phyloP scores from a whole-genome alignment of 2,888 invertebrate species.

The Drosophila planitibia region DNA sequence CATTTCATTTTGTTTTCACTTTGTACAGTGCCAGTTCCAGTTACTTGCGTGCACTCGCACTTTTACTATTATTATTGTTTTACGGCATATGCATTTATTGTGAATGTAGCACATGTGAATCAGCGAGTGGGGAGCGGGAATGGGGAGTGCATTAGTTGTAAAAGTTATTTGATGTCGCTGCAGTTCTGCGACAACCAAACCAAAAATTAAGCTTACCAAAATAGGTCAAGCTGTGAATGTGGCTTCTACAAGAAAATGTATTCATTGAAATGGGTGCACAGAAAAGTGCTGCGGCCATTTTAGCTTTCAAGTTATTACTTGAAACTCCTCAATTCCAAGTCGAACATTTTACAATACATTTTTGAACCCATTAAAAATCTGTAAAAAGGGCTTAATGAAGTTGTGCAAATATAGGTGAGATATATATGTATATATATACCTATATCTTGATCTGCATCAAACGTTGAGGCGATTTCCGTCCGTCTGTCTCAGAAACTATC shows the following conservation, averaged over 20 bases:
- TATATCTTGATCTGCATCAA: too few relatives aligned
- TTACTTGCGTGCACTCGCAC: conserved; percentile 44
- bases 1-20: conserved; percentile 24
- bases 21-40: conserved; percentile 16
- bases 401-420: background rate
- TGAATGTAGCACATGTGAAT: conserved; percentile 10
- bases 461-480: background rate
- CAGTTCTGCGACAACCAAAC: conserved; percentile 7
- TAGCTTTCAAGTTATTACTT: background rate
- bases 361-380: background rate
- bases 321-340: background rate
- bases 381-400: background rate
- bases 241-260: conserved; percentile 11
- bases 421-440: background rate
- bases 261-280: background rate
- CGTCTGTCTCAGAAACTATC: background rate
- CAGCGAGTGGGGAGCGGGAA: background rate
- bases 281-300: background rate
- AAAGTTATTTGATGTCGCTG: conserved; percentile 32
- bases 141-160: conserved; percentile 39
- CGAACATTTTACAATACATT: background rate
- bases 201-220: conserved; percentile 17
- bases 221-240: conserved; percentile 26
- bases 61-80: conserved; percentile 27
- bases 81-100: conserved; percentile 12